Evolutionary conservation across 2,888 invertebrate genomes (phyloP), one percentile per base, ranked within the genome.

Genomic region (Machimus atricapillus): DNA sequence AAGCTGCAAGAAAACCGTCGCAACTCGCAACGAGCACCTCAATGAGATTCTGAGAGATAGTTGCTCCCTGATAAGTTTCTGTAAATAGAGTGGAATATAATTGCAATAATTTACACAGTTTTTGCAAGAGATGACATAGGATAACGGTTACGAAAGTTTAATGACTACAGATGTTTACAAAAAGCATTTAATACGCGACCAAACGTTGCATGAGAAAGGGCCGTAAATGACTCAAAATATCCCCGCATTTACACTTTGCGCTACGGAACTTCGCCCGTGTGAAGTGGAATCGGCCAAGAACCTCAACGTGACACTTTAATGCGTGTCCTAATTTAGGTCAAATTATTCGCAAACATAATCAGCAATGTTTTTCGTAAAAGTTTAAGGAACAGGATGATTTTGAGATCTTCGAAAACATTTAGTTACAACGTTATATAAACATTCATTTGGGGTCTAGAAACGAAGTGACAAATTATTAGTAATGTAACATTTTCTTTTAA

Each of bases 71-170:
- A 81, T 81, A 81, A 81, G 81, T 52, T 56, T 81, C 81, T 56
- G 81, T 81, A 81, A 81, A 81, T 81, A 81, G 81, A 81, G 52
- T 81, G 52, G 81, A 81, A 81, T 81, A 81, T 52, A 81, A 81
- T 81, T 81, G 81, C 81, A 81, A 81, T 81, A 81, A 81, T 81
- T 81, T 81, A 81, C 31, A 46, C 40, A 78, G 43, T 56, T 81
- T 81, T 81, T 81, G 56, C 56, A 19, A 7, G 43, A 81, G 81
- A 52, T 34, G 34, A 81, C 81, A 81, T 34, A 56, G 52, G 56
- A 81, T 52, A 81, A 81, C 81, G 27, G 81, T 81, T 81, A 81
- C 56, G 56, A 46, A 81, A 56, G 81, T 81, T 81, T 81, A 81
- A 81, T 81, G 81, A 81, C 78, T 78, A 78, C 81, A 81, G 81